Conservation (phyloP, 1,140 invertebrate species). For the Drosophila azteca region DNA sequence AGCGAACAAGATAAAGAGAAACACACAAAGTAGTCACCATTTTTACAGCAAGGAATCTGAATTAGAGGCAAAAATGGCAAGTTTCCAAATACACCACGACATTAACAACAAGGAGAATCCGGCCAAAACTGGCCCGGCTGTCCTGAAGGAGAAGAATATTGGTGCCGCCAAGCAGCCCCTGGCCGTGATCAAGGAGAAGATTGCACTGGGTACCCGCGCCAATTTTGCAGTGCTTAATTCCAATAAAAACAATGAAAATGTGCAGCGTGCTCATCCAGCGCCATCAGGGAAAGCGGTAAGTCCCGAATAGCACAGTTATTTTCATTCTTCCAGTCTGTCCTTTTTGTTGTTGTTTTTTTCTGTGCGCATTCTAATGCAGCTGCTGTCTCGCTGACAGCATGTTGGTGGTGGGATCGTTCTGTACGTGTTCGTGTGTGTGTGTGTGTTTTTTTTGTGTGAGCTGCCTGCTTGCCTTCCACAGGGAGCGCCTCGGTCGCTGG, state of each 20-base stretch:
- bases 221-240: conserved; percentile 84
- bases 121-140: conserved; percentile 46
- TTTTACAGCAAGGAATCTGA: conserved; percentile 41
- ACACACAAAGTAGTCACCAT: conserved; percentile 59
- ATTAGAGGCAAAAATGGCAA: conserved; percentile 83
- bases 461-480: no score
- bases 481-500: no score
- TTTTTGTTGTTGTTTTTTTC: conserved; percentile 34
- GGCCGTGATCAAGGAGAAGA: conserved; percentile 56
- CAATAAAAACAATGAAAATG: conserved; percentile 80
- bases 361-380: conserved; percentile 69
- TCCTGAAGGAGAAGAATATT: conserved; percentile 31
- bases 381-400: conserved; percentile 45
- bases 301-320: conserved; percentile 27
- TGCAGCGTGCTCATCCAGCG: conserved; percentile 45
- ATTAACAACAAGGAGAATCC: conserved; percentile 86
- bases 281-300: conserved; percentile 72
- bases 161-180: conserved; percentile 55
- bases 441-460: not conserved
- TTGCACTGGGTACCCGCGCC: conserved; percentile 66
- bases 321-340: conserved; percentile 14
- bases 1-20: conserved; percentile 50
- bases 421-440: not conserved
- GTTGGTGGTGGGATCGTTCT: conserved; percentile 67
- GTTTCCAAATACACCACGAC: conserved; percentile 86